A percentile compares a stretch with the other conserved stretches of the same genome.
Evolutionary conservation across 2,113 vertebrate genomes (phyloP).

Genomic region (Pyrgilauda ruficollis): DNA sequence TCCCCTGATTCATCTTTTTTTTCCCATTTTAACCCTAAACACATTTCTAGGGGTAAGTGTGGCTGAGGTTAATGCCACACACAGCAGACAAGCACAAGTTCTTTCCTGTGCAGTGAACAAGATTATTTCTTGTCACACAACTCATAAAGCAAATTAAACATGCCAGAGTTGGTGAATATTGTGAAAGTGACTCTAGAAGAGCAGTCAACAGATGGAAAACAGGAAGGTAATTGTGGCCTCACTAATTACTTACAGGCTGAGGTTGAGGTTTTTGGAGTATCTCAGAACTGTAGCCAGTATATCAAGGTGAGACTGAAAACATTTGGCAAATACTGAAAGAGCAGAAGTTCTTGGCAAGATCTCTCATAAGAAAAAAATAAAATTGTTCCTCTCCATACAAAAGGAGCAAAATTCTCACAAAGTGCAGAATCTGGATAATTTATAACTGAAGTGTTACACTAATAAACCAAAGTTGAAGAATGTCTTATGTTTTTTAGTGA

Average conservation of each 20-base stretch:
- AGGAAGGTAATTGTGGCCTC: not conserved
- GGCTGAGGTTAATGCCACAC: not conserved
- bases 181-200: not conserved
- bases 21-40: not conserved
- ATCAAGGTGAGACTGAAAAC: not conserved
- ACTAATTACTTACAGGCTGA: not conserved
- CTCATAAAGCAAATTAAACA: slow-evolving; percentile 11
- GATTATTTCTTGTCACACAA: slow-evolving; percentile 14
- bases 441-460: not conserved
- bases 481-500: not conserved
- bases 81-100: not conserved
- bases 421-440: not conserved
- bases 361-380: not conserved
- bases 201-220: not conserved
- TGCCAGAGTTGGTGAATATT: not conserved
- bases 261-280: not conserved
- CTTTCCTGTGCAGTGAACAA: not conserved
- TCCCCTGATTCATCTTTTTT: fast-evolving
- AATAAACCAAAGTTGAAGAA: not conserved
- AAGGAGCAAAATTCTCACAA: not conserved
- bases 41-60: not conserved
- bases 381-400: not conserved
- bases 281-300: not conserved
- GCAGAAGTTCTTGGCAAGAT: not conserved
- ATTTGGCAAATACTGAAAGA: not conserved